Evolutionary conservation across 2,113 vertebrate species (phyloP).

Genomic region (Axis porcinus): DNA sequence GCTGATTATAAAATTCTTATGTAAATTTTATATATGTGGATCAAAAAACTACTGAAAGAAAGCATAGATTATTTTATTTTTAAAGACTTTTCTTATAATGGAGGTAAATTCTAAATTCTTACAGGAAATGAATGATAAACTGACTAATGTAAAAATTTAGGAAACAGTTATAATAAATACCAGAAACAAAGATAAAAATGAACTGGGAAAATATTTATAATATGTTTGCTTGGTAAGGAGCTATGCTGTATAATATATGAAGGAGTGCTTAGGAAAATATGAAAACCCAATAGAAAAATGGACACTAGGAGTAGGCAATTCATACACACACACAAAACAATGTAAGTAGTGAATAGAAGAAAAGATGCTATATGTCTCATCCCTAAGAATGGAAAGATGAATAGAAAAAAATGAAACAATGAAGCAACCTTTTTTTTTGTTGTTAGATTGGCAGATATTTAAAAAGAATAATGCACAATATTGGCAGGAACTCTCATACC

Average conservation of each 20-base stretch:
- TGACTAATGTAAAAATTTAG: background rate
- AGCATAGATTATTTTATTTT: background rate
- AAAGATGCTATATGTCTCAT: background rate
- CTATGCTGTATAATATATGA: background rate
- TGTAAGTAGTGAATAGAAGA: background rate
- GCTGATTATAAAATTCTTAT: conserved; percentile 15
- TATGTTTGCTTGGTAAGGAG: background rate
- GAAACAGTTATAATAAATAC: background rate
- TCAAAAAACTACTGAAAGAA: background rate
- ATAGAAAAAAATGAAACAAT: background rate
- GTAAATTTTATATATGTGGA: background rate
- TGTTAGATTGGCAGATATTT: background rate
- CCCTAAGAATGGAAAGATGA: background rate
- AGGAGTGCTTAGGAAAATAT: background rate
- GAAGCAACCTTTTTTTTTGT: background rate
- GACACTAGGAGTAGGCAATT: background rate
- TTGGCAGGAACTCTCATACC: background rate
- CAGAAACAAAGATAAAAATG: background rate
- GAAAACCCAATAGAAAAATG: background rate
- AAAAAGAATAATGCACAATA: background rate
- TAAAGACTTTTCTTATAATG: background rate
- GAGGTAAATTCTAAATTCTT: background rate
- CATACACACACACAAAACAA: background rate
- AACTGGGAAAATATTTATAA: background rate
- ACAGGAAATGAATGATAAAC: background rate